phyloP scores from a whole-genome alignment of 2,113 vertebrate species.

The Rhipidura dahli region DNA sequence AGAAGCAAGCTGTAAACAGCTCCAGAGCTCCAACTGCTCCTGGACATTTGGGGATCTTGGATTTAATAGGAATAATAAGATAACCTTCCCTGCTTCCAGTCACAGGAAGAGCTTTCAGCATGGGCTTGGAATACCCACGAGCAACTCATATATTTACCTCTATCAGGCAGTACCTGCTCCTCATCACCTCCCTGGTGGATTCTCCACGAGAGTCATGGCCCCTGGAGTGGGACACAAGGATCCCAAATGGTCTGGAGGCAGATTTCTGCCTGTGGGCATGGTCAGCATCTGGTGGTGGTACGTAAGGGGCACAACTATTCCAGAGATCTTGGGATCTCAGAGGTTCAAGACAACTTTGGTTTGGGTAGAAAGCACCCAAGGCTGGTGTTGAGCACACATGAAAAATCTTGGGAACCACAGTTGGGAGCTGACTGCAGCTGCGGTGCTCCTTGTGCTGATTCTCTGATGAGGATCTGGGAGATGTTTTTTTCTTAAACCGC shows the following conservation, averaged over 20 bases:
- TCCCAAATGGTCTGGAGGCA: neutral
- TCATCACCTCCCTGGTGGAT: neutral
- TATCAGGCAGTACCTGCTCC: neutral
- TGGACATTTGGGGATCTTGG: neutral
- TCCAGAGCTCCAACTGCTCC: neutral
- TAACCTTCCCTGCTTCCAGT: neutral
- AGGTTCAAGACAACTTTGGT: neutral
- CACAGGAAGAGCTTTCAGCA: neutral
- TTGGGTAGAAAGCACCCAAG: neutral
- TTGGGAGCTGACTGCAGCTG: neutral
- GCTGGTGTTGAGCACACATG: neutral
- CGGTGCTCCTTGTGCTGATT: neutral
- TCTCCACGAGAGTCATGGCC: neutral
- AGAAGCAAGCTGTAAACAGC: neutral
- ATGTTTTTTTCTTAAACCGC: neutral
- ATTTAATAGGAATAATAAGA: neutral
- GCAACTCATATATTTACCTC: neutral
- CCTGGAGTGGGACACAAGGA: neutral
- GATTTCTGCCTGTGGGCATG: neutral
- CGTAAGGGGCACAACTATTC: neutral
- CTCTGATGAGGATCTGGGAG: neutral
- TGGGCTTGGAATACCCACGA: neutral
- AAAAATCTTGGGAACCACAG: neutral
- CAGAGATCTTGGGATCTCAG: neutral
- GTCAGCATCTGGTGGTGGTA: neutral